phyloP scores from a whole-genome alignment of 2,113 vertebrate species.

The Cathartes aura region DNA sequence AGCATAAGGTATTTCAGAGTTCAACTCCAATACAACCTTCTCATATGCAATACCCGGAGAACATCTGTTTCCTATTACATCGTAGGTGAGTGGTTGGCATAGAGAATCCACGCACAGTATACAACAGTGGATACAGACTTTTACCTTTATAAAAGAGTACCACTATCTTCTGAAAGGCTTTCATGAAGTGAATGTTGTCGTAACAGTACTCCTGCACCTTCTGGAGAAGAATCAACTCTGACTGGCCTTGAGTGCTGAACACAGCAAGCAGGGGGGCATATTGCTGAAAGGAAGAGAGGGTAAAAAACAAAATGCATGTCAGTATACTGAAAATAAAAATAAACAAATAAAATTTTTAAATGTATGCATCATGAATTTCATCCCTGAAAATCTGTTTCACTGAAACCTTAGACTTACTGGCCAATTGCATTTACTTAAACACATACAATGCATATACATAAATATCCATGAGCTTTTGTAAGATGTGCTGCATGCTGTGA shows the following conservation, averaged over 20 bases:
- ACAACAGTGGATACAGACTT: background rate
- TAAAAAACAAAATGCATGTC: background rate
- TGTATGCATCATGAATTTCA: background rate
- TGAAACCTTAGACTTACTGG: background rate
- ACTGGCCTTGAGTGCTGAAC: constrained; percentile 92
- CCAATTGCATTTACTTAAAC: background rate
- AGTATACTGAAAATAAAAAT: background rate
- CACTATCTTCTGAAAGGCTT: constrained; percentile 95
- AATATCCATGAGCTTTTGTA: background rate
- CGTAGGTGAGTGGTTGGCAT: background rate
- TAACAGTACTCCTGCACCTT: constrained; percentile 95
- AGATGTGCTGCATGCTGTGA: background rate
- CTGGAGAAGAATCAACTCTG: constrained; percentile 88
- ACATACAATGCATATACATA: background rate
- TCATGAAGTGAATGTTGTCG: constrained; percentile 96
- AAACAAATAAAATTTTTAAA: background rate
- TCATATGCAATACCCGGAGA: background rate
- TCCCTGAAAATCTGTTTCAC: background rate
- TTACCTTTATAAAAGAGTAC: constrained; percentile 95
- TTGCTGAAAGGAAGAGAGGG: constrained; percentile 74
- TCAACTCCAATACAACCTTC: background rate
- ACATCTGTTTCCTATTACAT: background rate
- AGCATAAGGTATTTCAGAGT: background rate
- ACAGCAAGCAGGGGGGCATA: constrained; percentile 90
- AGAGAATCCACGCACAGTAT: background rate